phyloP scores from a whole-genome alignment of 1,140 invertebrate species.

The Drosophila subpulchrella region DNA sequence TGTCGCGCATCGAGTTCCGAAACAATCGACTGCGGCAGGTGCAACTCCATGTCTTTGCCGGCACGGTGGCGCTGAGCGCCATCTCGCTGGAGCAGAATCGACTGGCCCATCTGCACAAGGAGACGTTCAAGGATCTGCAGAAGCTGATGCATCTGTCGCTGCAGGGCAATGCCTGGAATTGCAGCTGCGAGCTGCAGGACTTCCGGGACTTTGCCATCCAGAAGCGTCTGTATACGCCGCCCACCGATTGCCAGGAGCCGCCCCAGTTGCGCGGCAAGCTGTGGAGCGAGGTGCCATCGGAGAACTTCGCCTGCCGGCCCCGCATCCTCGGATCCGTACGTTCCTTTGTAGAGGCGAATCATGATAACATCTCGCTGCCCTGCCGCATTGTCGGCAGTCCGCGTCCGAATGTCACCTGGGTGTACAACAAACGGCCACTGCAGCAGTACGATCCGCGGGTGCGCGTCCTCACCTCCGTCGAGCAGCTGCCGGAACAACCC shows the following conservation, averaged over 20 bases:
- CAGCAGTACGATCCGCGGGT: slow-evolving; percentile 85
- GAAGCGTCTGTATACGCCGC: slow-evolving; percentile 89
- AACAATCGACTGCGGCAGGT: slow-evolving; percentile 90
- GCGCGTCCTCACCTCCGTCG: slow-evolving; percentile 81
- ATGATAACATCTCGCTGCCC: slow-evolving; percentile 89
- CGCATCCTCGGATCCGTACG: slow-evolving; percentile 87
- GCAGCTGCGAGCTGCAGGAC: slow-evolving; percentile 92
- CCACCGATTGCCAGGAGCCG: slow-evolving; percentile 90
- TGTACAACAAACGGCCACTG: slow-evolving; percentile 87
- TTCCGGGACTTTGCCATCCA: slow-evolving; percentile 91
- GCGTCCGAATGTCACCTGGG: slow-evolving; percentile 90
- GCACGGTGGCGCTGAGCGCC: slow-evolving; percentile 88
- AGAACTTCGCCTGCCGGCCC: slow-evolving; percentile 94
- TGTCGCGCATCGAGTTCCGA: slow-evolving; percentile 91
- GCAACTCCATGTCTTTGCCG: slow-evolving; percentile 89
- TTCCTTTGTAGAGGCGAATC: slow-evolving; percentile 86
- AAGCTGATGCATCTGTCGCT: slow-evolving; percentile 91
- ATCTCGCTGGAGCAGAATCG: slow-evolving; percentile 90
- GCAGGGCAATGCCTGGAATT: slow-evolving; percentile 94
- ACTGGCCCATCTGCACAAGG: slow-evolving; percentile 87
- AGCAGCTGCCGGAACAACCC: slow-evolving; percentile 31
- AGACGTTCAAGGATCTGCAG: slow-evolving; percentile 87
- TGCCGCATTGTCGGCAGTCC: slow-evolving; percentile 92
- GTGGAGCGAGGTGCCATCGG: slow-evolving; percentile 89
- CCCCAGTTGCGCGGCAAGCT: slow-evolving; percentile 87